Evolutionary conservation across 1,140 invertebrate species (phyloP).

Genomic region (Procambarus virginalis): DNA sequence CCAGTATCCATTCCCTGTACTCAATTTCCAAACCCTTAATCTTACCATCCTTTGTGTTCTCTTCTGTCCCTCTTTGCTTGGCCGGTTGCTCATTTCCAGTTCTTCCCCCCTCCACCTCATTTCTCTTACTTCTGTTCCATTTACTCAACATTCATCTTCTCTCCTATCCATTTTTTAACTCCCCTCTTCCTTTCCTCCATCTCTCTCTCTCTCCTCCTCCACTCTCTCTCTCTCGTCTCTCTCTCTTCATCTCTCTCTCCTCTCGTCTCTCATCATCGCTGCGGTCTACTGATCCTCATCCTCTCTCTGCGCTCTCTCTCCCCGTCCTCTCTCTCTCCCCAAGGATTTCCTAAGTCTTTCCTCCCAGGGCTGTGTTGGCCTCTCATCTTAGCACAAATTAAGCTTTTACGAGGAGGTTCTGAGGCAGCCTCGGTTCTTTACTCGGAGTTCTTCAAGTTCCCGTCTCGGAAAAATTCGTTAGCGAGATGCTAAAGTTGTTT

Average conservation of each 20-base stretch:
- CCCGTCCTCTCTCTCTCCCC: no score
- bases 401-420: no score
- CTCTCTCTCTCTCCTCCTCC: background rate
- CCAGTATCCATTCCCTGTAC: background rate
- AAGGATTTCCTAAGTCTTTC: no score
- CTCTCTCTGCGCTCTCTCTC: background rate
- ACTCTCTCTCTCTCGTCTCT: background rate
- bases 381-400: no score
- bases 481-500: no score
- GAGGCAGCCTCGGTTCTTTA: no score
- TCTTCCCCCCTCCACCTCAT: no score
- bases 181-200: background rate
- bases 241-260: background rate
- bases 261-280: background rate
- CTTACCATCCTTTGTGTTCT: background rate
- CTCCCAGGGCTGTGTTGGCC: background rate
- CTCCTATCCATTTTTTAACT: background rate
- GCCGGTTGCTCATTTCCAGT: background rate
- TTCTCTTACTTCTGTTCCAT: background rate
- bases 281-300: no score
- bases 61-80: background rate
- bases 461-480: no score
- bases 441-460: no score
- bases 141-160: background rate
- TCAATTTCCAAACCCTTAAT: background rate